phyloP scores from a whole-genome alignment of 2,113 vertebrate species.

The Pelobates fuscus region DNA sequence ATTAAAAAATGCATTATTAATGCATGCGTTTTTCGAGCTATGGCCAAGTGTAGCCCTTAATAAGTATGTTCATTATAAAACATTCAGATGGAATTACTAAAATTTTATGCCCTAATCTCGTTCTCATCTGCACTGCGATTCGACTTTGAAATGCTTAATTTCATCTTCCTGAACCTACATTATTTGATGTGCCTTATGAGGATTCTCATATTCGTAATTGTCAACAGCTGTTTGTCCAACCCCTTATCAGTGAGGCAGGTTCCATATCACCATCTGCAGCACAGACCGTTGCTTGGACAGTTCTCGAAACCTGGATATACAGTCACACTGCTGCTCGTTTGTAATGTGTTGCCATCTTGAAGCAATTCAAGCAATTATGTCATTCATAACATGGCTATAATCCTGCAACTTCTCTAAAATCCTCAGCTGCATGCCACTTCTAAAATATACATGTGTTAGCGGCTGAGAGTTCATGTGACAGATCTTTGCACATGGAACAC shows the following conservation, averaged over 20 bases:
- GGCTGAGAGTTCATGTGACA: background rate
- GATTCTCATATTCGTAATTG: constrained; percentile 40
- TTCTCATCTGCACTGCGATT: constrained; percentile 14
- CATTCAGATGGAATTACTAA: background rate
- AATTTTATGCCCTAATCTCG: constrained; percentile 13
- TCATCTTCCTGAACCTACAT: constrained; percentile 12
- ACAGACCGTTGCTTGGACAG: constrained; percentile 29
- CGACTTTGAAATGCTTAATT: constrained; percentile 6
- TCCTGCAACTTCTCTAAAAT: constrained; percentile 5
- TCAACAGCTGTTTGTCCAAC: constrained; percentile 45
- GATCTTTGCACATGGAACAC: background rate
- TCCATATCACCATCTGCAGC: constrained; percentile 32
- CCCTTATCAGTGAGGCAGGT: constrained; percentile 21
- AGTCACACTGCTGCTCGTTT: constrained; percentile 6
- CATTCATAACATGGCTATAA: constrained; percentile 22
- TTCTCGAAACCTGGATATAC: background rate
- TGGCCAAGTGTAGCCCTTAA: constrained; percentile 22
- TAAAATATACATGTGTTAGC: constrained; percentile 18
- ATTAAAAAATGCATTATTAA: constrained; percentile 37
- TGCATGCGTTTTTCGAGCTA: background rate
- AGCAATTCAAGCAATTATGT: constrained; percentile 45
- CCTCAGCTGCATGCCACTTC: constrained; percentile 6
- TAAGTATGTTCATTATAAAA: constrained; percentile 26
- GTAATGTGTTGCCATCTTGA: constrained; percentile 36
- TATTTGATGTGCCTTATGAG: constrained; percentile 39